Base-by-base conservation (phyloP, 2,797 vertebrate species). In the Tokudaia tokunoshimensis region DNA sequence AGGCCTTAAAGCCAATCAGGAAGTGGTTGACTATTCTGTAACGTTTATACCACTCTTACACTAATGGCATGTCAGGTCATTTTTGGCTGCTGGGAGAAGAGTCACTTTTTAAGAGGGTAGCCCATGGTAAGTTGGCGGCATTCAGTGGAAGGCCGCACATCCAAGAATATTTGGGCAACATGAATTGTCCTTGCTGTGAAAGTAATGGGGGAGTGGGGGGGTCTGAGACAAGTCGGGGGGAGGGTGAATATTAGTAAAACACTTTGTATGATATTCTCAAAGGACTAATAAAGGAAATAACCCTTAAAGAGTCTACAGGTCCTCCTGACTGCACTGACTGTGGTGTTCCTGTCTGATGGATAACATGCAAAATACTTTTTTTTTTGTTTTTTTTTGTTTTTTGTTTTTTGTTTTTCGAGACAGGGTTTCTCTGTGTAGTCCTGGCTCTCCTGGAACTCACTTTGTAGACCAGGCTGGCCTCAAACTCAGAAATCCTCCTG, bases 271-370 rank as follows among this genome's bases (percentile, higher is more conserved):
- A 52, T n/a, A 70, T n/a, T 70, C 31, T 70, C 63, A 52, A 26
- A 70, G 63, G 50, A 70, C 83, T n/a, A n/a, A 50, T 14, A 20
- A 47, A 65, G 96, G 80, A 93, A 50, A 93, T 65, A 85, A 4
- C 63, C 52, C 41, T 94, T 50, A 11, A 72, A 63, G 96, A 96
- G 65, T 80, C 96, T 0, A 52, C 86, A 26, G 11, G 95, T 89
- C 70, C 80, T 55, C 78, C 70, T 63, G 83, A 78, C 96, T 93
- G 63, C 91, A 82, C 94, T 80, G 15, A 75, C 88, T 95, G 96
- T 81, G 63, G 17, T 80, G n/a, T 76, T 31, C 84, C 85, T 37
- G 34, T 94, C 55, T 95, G 72, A 47, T 22, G 80, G 78, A 57
- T n/a, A 79, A 31, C 52, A 22, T 52, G 26, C 52, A 96, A 79